These are phyloP conservation scores for Orthosia gothica DNA, from an alignment of 2,888 invertebrate species.

Conservation along the genomic window DNA sequence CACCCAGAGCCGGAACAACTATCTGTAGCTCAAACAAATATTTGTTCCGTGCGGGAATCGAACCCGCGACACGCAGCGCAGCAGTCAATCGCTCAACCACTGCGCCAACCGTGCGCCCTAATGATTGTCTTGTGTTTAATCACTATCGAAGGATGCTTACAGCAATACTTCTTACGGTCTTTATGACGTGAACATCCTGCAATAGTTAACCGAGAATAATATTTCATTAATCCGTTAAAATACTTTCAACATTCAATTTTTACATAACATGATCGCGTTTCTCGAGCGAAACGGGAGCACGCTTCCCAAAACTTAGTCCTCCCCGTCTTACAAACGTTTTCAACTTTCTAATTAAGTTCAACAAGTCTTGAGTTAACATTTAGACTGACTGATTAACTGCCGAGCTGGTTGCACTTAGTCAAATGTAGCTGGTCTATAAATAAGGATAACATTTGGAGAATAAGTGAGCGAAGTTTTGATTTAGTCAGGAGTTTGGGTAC, in stretches of 20 bases:
- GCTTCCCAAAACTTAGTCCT: constrained; percentile 74
- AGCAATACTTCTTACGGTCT: no score
- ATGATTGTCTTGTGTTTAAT: no score
- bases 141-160: no score
- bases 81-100: no score
- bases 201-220: neutral
- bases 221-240: constrained; percentile 7
- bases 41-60: no score
- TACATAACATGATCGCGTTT: constrained; percentile 60
- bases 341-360: constrained; percentile 89
- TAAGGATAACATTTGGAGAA: constrained; percentile 59
- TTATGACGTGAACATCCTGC: no score
- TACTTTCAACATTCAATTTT: constrained; percentile 51
- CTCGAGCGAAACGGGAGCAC: constrained; percentile 56
- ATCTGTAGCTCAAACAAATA: no score
- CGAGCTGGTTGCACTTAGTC: constrained; percentile 73
- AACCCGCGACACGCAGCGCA: no score
- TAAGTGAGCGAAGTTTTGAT: constrained; percentile 45
- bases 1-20: no score
- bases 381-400: constrained; percentile 85
- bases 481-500: constrained; percentile 14
- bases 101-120: no score
- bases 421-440: constrained; percentile 65
- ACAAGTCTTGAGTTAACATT: constrained; percentile 87
- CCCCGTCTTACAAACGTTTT: constrained; percentile 76